Evolutionary conservation across 2,797 vertebrate genomes (phyloP).

Genomic region (Pantherophis vulpinus): DNA sequence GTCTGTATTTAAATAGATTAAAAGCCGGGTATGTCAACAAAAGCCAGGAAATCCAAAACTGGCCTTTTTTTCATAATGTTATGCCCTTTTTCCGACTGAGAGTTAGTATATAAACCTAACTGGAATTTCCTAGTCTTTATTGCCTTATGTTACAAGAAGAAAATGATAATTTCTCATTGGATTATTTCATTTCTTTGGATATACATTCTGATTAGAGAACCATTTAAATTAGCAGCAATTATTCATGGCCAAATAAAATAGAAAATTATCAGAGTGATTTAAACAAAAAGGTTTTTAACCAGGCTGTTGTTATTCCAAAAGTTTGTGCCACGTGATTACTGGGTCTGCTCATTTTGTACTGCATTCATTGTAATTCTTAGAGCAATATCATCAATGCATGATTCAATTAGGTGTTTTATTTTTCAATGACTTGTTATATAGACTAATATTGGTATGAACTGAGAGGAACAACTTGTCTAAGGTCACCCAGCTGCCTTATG

Average conservation of each 20-base stretch:
- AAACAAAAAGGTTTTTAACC: neutral
- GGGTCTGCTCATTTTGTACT: neutral
- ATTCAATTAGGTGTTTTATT: neutral
- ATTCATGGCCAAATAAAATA: neutral
- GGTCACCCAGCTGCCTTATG: neutral
- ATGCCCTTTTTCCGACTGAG: slow-evolving; percentile 51
- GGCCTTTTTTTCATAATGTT: slow-evolving; percentile 61
- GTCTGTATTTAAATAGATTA: slow-evolving; percentile 49
- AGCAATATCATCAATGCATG: neutral
- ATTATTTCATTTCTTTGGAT: slow-evolving; percentile 24
- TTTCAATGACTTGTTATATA: neutral
- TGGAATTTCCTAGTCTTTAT: slow-evolving; percentile 65
- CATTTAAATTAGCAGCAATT: slow-evolving; percentile 25
- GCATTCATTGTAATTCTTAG: neutral
- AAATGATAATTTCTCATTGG: fast-evolving
- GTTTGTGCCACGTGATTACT: neutral
- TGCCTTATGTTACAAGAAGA: slow-evolving; percentile 25
- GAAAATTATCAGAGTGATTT: neutral
- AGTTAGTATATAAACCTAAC: slow-evolving; percentile 25
- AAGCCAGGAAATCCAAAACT: slow-evolving; percentile 71
- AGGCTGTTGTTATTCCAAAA: neutral
- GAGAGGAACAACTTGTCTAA: neutral
- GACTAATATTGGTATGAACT: neutral
- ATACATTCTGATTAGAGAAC: neutral
- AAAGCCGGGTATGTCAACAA: slow-evolving; percentile 59